Conservation (phyloP, 1,140 invertebrate genomes). For the Leptinotarsa defecta region DNA sequence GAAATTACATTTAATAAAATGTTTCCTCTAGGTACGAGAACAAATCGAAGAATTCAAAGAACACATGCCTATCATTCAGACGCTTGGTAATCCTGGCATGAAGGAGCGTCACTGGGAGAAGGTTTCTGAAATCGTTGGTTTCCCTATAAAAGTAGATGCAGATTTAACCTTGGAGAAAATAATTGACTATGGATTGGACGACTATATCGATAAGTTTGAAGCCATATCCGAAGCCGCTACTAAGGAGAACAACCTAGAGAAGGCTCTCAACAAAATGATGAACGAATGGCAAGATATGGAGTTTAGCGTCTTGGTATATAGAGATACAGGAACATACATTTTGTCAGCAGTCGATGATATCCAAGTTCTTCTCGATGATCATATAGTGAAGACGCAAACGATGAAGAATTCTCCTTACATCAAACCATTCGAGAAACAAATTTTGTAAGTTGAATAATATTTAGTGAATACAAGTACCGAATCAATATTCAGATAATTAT, state of each 20-base stretch:
- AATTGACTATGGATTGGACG: constrained; percentile 90
- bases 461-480: too few relatives aligned
- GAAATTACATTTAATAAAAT: too few relatives aligned
- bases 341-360: constrained; percentile 92
- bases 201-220: constrained; percentile 91
- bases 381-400: constrained; percentile 95
- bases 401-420: constrained; percentile 98
- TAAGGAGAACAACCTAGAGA: constrained; percentile 93
- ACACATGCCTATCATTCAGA: constrained; percentile 88
- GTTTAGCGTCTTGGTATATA: constrained; percentile 77
- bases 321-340: constrained; percentile 91
- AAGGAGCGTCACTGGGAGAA: constrained; percentile 94
- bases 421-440: constrained; percentile 87
- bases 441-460: constrained; percentile 64
- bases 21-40: constrained; percentile 53
- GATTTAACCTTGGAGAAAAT: constrained; percentile 85
- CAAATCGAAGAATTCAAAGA: constrained; percentile 90
- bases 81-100: constrained; percentile 92
- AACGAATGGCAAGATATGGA: constrained; percentile 88
- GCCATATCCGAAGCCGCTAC: constrained; percentile 91
- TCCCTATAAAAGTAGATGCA: constrained; percentile 85
- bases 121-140: constrained; percentile 93
- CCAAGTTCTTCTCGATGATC: constrained; percentile 93
- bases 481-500: too few relatives aligned
- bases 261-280: constrained; percentile 87